Evolutionary conservation across 2,113 vertebrate species (phyloP).

Genomic region (Siphamia tubifer): DNA sequence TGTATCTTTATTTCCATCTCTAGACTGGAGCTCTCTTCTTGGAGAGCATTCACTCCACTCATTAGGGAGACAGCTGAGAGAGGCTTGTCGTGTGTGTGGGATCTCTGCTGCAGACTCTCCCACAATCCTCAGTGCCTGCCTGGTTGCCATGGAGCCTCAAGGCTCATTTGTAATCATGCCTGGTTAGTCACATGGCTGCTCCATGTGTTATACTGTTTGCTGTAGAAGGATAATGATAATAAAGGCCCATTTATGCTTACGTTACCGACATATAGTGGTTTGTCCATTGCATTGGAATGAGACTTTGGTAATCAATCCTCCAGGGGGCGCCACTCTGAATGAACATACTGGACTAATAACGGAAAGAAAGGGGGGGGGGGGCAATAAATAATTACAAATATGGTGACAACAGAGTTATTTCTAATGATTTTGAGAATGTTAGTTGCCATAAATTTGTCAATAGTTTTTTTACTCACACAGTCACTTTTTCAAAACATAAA

Average conservation of each 20-base stretch:
- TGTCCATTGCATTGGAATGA: no score
- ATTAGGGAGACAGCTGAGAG: slow-evolving; percentile 92
- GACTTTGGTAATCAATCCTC: no score
- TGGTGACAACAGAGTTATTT: no score
- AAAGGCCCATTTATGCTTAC: neutral
- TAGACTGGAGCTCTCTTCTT: slow-evolving; percentile 97
- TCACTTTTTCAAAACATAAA: no score
- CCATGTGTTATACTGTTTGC: neutral
- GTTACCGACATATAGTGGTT: no score
- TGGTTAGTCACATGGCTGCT: slow-evolving; percentile 75
- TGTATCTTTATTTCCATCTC: neutral
- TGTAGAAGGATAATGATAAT: neutral
- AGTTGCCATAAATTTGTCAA: no score
- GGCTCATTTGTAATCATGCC: slow-evolving; percentile 97
- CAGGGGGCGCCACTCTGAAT: no score
- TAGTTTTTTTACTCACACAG: no score
- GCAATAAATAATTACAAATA: no score
- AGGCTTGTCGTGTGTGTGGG: slow-evolving; percentile 94
- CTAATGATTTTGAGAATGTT: no score
- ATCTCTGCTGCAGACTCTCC: slow-evolving; percentile 93
- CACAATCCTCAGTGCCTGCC: slow-evolving; percentile 94
- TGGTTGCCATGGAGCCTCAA: slow-evolving; percentile 98
- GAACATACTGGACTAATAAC: no score
- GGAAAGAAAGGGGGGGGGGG: no score
- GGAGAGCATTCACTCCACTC: slow-evolving; percentile 96